Evolutionary conservation across 2,888 invertebrate genomes (phyloP).

Genomic region (Archips crataeganus): DNA sequence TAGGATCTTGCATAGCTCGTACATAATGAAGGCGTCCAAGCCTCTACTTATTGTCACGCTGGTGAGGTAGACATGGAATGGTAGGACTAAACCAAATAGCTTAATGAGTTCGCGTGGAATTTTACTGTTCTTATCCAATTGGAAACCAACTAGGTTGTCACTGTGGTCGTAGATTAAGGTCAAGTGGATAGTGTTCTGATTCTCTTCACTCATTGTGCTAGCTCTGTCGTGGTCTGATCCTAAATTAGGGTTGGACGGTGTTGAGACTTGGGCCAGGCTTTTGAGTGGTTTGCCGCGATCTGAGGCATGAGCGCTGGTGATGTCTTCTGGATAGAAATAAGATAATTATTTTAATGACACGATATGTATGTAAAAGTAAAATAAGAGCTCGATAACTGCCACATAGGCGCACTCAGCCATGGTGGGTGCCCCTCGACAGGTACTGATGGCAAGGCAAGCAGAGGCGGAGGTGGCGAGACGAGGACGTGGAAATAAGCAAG

Average conservation of each 20-base stretch:
- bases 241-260: slow-evolving; percentile 31
- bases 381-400: too few species aligned
- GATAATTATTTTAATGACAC: neutral
- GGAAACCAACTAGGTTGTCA: slow-evolving; percentile 57
- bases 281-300: neutral
- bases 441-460: too few species aligned
- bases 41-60: slow-evolving; percentile 58
- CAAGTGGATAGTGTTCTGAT: slow-evolving; percentile 30
- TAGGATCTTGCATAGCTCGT: slow-evolving; percentile 62
- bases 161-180: slow-evolving; percentile 52
- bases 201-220: neutral
- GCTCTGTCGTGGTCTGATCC: slow-evolving; percentile 43
- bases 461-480: too few species aligned
- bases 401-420: too few species aligned
- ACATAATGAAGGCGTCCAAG: slow-evolving; percentile 49
- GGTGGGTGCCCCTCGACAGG: too few species aligned
- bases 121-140: slow-evolving; percentile 54
- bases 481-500: too few species aligned
- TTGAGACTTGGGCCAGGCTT: neutral
- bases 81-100: slow-evolving; percentile 56
- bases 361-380: too few species aligned
- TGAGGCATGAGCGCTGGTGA: neutral
- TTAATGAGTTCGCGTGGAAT: slow-evolving; percentile 60
- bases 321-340: neutral
- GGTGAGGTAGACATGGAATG: slow-evolving; percentile 54